Base-by-base conservation (phyloP, 2,888 invertebrate species). In the Calameuta pallipes region DNA sequence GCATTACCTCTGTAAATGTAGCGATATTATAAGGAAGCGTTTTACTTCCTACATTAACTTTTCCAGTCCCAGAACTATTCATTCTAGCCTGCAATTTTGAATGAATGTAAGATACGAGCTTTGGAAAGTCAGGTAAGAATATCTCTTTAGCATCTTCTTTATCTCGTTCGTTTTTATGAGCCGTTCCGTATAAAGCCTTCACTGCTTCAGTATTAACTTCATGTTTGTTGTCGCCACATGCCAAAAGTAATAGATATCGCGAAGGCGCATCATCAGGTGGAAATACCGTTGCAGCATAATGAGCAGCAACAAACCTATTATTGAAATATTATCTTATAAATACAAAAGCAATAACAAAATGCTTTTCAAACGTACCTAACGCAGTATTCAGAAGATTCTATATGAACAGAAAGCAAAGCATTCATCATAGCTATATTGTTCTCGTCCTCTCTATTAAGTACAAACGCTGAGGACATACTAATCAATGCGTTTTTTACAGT, bases 151-250 rank as follows among this genome's bases (percentile, higher is more conserved):
- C 81, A 74, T 90, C 85, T 76, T 85, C 77, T 76, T 90, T 88
- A 56, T 88, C 85, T 33, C 85, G 85, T 68, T 90, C 89, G 74
- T 82, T 87, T 80, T 88, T 89, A 75, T 89, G 85, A 11, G 94
- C 93, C 12, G 94, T 94, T 0, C 96, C 96, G 88, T 97, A 97
- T 11, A 98, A 91, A 80, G 95, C 94, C 91, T 95, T 96, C 41
- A 94, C 90, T 0, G 96, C 96, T 92, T 96, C 96, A 9, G 93
- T 93, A 74, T 94, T 94, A 69, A 96, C 95, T 87, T 97, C 96
- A 79, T 95, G 96, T 92, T 96, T 96, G 80, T 93, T 94, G 89
- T 98, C 98, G 73, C 97, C 97, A 83, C 96, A 96, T 56, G 97
- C 97, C 78, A 97, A 91, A 31, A 98, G 92, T 77, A 98, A 92